Evolutionary conservation across 2,888 invertebrate species (phyloP), one percentile per base, ranked within the genome.

Genomic region (Eupithecia vulgata): DNA sequence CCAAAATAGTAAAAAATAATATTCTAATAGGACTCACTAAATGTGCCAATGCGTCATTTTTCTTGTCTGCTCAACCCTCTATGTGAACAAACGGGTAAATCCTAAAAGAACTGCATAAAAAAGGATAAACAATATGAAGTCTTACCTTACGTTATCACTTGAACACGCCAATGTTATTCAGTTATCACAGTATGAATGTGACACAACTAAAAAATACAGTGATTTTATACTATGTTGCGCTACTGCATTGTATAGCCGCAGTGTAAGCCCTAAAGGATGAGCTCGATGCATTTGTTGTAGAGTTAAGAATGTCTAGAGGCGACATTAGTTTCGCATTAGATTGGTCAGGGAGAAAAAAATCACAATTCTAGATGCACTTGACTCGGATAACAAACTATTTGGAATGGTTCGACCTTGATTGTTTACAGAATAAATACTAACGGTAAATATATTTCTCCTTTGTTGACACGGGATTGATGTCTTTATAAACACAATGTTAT

Each of bases 181-280:
- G 70, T 61, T 70, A 65, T 72, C 52, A 68, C 71, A 35, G 35
- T 17, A 48, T 48, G 67, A 74, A 74, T 76, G 74, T 72, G 61
- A 48, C 70, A 67, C 59, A 21, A 57, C 21, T 73, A 8, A 68
- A 70, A 76, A 72, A 70, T 68, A 48, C 67, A 40, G 65, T 59
- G 68, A 68, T 42, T 76, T 48, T 76, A 76, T 76, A 76, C 59
- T 48, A 48, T 30, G 68, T 62, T 57, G 65, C 72, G 13, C 48
- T 71, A 52, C 70, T 35, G 37, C 52, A 70, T 35, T 45, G 10
- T 45, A 71, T 21, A 30, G 4, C 2, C 30, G 1, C 30, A n/a
- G n/a, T 8, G 13, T 48, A 61, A 34, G 3, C 13, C 17, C 25
- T 57, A 57, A 61, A 61, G 65, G 71, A 74, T 68, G 65, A 62